Base-by-base conservation (phyloP, 2,888 invertebrate genomes). In the Heliconius erato region DNA sequence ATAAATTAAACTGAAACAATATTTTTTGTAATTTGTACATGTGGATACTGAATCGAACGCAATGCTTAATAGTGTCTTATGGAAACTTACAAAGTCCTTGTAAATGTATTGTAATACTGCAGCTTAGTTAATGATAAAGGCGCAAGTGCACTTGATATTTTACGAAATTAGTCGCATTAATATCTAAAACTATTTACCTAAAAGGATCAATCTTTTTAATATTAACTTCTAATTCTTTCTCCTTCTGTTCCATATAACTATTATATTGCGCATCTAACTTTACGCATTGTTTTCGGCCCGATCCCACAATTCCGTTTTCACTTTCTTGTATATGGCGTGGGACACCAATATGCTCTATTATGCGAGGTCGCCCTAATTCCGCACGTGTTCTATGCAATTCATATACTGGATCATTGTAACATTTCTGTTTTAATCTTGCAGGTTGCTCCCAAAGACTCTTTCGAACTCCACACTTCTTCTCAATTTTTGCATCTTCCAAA, bases 311-410 rank as follows among this genome's bases (percentile, higher is more conserved):
- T 32, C 93, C 93, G 86, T 93, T 91, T 88, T 95, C 96, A 5
- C 85, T 90, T 83, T 89, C 85, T 87, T 92, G 90, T 82, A 96
- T 90, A 71, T 91, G 87, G 32, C 83, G 83, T 16, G 96, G 95
- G 14, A 94, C 92, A 26, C 91, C 92, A 49, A 95, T 84, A 85
- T 95, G 93, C 82, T 94, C 91, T n/a, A 95, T 90, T 0, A 90
- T 85, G 23, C 80, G 74, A 11, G 94, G 94, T 2, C 84, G 88
- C 1, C 94, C 94, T 81, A 90, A 86, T 86, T 95, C 94, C 67
- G 90, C 92, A 35, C 83, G 84, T 26, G 94, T 94, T 88, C 92
- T 90, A 11, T 91, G 90, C 0, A 92, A 44, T 89, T 94, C 94
- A 86, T 95, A 95, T 2, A 90, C 92, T 65, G 94, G 94, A 26